phyloP scores from a whole-genome alignment of 2,113 vertebrate species.

The Spizaetus ornatus region DNA sequence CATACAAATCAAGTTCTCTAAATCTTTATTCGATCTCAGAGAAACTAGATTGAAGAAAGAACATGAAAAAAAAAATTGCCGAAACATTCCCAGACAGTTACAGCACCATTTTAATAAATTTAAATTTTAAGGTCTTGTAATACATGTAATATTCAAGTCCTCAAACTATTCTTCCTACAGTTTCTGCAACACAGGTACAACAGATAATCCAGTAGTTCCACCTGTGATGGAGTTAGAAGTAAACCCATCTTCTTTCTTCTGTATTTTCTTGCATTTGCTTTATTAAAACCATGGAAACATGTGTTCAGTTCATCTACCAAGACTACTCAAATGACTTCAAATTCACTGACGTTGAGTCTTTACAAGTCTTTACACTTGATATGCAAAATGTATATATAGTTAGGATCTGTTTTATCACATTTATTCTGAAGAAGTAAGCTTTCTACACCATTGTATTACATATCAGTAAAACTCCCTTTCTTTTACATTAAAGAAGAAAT shows the following conservation, averaged over 20 bases:
- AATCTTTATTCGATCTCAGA: background rate
- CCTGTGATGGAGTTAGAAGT: background rate
- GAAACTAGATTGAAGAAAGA: background rate
- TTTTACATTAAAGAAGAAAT: background rate
- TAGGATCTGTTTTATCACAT: background rate
- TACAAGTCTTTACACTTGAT: background rate
- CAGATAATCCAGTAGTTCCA: background rate
- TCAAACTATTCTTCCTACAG: background rate
- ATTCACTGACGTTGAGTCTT: background rate
- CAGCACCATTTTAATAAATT: background rate
- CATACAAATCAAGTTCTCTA: background rate
- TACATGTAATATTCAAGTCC: background rate
- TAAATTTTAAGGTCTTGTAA: background rate
- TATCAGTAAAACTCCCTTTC: background rate
- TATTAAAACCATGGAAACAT: background rate
- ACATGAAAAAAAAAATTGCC: background rate
- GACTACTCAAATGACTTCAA: background rate
- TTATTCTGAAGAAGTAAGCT: background rate
- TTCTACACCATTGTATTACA: background rate
- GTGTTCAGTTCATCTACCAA: background rate
- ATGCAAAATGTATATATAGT: background rate
- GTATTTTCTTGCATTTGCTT: background rate
- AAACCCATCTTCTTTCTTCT: background rate
- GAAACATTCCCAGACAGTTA: background rate
- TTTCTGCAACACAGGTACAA: background rate